These are phyloP conservation scores for Todus mexicanus DNA, from an alignment of 2,797 vertebrate species.

Conservation along the genomic window DNA sequence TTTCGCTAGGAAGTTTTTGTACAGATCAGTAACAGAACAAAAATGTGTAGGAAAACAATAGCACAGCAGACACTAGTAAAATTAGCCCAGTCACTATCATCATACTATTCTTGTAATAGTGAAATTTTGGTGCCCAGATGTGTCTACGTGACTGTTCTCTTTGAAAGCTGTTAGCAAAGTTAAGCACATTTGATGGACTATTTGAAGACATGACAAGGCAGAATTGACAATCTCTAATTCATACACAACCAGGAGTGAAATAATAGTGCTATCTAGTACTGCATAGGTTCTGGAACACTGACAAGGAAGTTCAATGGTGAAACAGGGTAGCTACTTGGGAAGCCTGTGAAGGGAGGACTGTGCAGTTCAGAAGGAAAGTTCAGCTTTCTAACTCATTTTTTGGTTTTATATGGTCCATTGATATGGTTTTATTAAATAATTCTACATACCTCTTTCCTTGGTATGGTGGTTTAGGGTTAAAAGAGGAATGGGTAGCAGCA, in stretches of 20 bases:
- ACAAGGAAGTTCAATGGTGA: background rate
- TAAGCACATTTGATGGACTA: background rate
- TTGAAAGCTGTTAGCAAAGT: background rate
- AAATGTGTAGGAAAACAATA: background rate
- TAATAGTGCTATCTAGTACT: background rate
- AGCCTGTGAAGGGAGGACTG: background rate
- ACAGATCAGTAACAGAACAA: background rate
- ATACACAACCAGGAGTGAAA: background rate
- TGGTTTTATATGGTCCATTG: background rate
- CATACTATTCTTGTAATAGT: background rate
- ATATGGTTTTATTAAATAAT: background rate
- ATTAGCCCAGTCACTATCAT: background rate
- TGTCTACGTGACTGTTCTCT: background rate
- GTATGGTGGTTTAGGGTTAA: no score
- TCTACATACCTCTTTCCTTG: background rate
- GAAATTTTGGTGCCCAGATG: background rate
- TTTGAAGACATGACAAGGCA: background rate
- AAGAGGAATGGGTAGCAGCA: no score
- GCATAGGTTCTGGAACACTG: background rate
- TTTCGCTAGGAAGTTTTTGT: background rate
- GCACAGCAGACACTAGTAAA: background rate
- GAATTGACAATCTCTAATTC: background rate
- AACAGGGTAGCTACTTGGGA: no score
- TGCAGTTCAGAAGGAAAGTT: background rate
- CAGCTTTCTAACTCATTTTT: background rate